These are phyloP conservation scores for Furcifer pardalis DNA, from an alignment of 2,797 vertebrate species.

Conservation along the genomic window DNA sequence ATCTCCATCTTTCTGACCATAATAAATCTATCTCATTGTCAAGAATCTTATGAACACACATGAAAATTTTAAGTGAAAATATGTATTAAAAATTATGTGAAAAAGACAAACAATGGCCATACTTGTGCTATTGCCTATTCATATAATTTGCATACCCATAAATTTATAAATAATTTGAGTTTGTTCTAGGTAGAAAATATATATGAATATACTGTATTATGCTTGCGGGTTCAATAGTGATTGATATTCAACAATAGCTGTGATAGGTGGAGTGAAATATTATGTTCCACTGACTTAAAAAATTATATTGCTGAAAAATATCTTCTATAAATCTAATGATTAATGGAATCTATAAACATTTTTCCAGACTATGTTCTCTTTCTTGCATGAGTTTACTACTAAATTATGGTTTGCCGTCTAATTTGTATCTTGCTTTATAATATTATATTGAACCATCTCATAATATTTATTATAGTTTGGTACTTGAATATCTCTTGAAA, in stretches of 20 bases:
- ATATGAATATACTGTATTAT: conserved; percentile 10
- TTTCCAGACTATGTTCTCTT: conserved; percentile 16
- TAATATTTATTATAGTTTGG: conserved; percentile 5
- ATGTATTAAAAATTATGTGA: neutral
- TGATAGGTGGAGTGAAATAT: conserved; percentile 17
- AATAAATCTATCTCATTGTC: too few relatives aligned
- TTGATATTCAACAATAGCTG: conserved; percentile 16
- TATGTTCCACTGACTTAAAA: neutral
- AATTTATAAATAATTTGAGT: conserved; percentile 12
- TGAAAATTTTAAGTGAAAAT: neutral
- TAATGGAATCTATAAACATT: conserved; percentile 5
- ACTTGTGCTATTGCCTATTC: neutral
- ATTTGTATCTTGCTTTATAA: conserved; percentile 28
- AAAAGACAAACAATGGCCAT: neutral
- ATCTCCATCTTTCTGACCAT: too few relatives aligned
- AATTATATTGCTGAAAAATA: conserved; percentile 17
- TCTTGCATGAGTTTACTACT: conserved; percentile 21
- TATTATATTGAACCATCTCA: neutral
- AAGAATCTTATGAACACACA: conserved; percentile 1
- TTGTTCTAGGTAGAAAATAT: conserved; percentile 8
- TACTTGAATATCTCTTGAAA: conserved; percentile 18
- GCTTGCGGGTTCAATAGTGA: neutral
- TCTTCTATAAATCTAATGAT: conserved; percentile 25
- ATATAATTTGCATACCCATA: neutral
- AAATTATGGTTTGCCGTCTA: conserved; percentile 8